A percentile compares a stretch with the other conserved stretches of the same genome.
phyloP scores from a whole-genome alignment of 2,797 vertebrate species.

The Cuculus canorus region DNA sequence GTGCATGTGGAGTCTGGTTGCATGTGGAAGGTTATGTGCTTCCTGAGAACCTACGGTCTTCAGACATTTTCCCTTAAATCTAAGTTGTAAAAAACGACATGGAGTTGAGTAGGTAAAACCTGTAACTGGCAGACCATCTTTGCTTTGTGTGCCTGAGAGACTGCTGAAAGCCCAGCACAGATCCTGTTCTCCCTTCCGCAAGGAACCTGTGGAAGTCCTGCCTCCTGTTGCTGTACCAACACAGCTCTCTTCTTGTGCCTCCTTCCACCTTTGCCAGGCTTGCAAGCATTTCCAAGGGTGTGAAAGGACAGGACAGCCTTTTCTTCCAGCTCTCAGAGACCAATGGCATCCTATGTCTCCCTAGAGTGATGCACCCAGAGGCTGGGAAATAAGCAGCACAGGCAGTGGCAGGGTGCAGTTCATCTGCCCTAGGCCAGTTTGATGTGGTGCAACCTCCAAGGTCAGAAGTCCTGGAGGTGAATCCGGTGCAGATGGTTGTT shows the following conservation, averaged over 20 bases:
- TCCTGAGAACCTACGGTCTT: background rate
- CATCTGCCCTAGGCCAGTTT: background rate
- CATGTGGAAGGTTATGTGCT: accelerated
- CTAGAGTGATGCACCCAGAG: background rate
- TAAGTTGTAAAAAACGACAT: background rate
- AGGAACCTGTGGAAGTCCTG: background rate
- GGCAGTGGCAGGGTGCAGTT: background rate
- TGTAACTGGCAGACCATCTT: background rate
- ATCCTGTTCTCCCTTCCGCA: background rate
- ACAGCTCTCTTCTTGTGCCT: background rate
- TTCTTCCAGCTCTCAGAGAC: background rate
- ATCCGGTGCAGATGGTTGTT: background rate
- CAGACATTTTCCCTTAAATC: background rate
- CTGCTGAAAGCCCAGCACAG: background rate
- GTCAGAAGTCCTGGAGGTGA: background rate
- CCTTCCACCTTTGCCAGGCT: background rate
- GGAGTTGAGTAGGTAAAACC: background rate
- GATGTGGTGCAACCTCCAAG: accelerated
- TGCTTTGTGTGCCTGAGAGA: background rate
- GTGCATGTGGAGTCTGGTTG: background rate
- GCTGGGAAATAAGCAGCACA: background rate
- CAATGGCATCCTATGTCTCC: background rate
- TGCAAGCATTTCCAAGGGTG: accelerated
- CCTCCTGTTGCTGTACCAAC: background rate
- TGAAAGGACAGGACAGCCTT: background rate